Conservation (phyloP, 2,888 invertebrate species). For the Drosophila niveifrons region DNA sequence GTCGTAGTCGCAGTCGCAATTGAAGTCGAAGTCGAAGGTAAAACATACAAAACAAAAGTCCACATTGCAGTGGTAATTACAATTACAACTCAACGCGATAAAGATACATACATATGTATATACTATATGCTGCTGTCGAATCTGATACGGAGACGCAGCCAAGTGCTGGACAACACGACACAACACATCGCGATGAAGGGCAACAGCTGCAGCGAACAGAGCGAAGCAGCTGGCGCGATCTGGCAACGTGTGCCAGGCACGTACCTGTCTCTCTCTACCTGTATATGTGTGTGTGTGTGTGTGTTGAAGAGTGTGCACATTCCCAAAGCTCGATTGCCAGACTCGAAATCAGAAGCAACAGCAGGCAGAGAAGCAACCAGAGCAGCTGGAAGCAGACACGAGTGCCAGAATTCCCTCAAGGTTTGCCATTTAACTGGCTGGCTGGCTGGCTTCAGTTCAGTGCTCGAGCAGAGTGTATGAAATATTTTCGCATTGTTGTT, state of each 20-base stretch:
- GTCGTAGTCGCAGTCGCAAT: constrained; percentile 9
- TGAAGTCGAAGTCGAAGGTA: constrained; percentile 12
- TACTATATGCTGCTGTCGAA: constrained; percentile 37
- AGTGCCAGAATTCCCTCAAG: constrained; percentile 53
- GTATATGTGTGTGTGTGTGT: constrained; percentile 22
- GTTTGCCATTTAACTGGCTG: constrained; percentile 73
- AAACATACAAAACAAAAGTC: constrained; percentile 53
- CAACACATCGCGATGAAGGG: constrained; percentile 28
- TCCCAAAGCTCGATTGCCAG: constrained; percentile 47
- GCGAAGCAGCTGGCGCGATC: constrained; percentile 53
- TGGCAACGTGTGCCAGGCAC: constrained; percentile 60
- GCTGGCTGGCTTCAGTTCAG: constrained; percentile 31
- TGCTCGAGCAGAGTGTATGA: constrained; percentile 54
- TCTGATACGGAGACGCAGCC: constrained; percentile 37
- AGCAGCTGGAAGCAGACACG: constrained; percentile 32
- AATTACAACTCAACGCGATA: constrained; percentile 64
- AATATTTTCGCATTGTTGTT: constrained; percentile 69
- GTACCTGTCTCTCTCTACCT: constrained; percentile 35
- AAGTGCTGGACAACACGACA: constrained; percentile 27
- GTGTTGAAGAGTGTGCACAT: constrained; percentile 46
- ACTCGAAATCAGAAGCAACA: constrained; percentile 59
- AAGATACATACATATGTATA: constrained; percentile 9
- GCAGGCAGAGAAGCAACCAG: constrained; percentile 24
- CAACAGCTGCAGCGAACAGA: constrained; percentile 44
- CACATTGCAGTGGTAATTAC: constrained; percentile 78